Evolutionary conservation across 1,140 invertebrate genomes (phyloP).

Genomic region (Drosophila chauvacae): DNA sequence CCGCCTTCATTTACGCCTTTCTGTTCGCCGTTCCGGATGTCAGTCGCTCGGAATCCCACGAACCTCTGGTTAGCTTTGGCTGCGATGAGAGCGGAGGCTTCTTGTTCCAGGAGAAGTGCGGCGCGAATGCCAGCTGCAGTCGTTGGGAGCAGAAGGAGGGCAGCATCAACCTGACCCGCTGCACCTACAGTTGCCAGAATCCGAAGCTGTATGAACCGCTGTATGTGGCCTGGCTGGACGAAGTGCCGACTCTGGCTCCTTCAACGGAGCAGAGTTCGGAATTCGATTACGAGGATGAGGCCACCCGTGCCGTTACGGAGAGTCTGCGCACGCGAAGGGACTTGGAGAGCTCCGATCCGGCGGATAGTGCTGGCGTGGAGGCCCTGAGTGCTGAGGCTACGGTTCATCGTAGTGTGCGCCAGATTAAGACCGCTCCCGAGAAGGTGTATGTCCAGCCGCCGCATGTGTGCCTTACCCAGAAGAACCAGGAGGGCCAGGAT

Average conservation of each 20-base stretch:
- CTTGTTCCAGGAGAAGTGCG: conserved; percentile 89
- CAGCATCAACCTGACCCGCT: conserved; percentile 85
- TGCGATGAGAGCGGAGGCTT: conserved; percentile 88
- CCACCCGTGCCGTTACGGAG: conserved; percentile 64
- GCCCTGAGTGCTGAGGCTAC: conserved; percentile 56
- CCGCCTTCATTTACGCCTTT: conserved; percentile 88
- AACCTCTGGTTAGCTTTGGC: conserved; percentile 88
- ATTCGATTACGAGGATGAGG: conserved; percentile 82
- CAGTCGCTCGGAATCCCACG: conserved; percentile 85
- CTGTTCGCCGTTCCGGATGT: conserved; percentile 88
- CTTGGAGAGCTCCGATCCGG: conserved; percentile 27
- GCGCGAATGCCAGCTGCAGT: conserved; percentile 87
- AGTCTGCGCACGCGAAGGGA: conserved; percentile 43
- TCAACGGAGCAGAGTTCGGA: conserved; percentile 77
- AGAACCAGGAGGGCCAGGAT: conserved; percentile 63
- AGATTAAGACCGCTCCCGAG: conserved; percentile 26
- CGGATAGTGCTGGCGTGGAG: conserved; percentile 64
- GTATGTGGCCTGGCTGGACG: conserved; percentile 74
- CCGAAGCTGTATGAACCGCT: conserved; percentile 77
- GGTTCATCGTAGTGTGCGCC: not conserved
- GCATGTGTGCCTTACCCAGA: conserved; percentile 86
- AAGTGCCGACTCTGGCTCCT: conserved; percentile 52
- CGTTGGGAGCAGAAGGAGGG: conserved; percentile 88
- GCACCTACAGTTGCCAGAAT: conserved; percentile 87
- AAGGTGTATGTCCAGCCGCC: conserved; percentile 85